These are phyloP conservation scores for Barbus barbus DNA, from an alignment of 2,113 vertebrate species.

Conservation along the genomic window DNA sequence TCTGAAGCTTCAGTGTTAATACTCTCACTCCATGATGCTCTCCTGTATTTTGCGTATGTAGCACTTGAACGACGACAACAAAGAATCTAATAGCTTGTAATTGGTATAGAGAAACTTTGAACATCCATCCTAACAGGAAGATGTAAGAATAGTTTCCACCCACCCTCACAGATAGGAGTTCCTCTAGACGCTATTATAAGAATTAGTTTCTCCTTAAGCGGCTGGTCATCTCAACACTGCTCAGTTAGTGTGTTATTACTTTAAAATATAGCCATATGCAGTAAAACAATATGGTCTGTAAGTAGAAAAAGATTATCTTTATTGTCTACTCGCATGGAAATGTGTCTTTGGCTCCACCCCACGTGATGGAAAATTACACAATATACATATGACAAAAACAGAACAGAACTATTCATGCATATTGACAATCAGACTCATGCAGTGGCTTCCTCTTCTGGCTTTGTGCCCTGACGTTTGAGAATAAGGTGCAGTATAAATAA, in stretches of 20 bases:
- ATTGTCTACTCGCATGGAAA: background rate
- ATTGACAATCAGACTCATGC: background rate
- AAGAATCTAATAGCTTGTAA: constrained; percentile 14
- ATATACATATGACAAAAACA: background rate
- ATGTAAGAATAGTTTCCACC: constrained; percentile 54
- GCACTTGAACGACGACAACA: background rate
- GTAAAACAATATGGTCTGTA: background rate
- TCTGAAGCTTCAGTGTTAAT: background rate
- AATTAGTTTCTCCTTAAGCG: background rate
- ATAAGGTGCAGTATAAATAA: background rate
- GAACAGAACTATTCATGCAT: background rate
- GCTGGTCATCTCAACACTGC: background rate
- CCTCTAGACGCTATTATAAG: constrained; percentile 37
- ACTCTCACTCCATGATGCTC: background rate
- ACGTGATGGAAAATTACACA: background rate
- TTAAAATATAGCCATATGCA: background rate
- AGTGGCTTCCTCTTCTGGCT: background rate
- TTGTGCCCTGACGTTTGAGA: background rate
- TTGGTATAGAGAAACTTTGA: constrained; percentile 52
- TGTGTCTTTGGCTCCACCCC: background rate
- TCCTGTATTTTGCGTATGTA: background rate
- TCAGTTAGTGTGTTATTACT: background rate
- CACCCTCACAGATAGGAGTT: constrained; percentile 31
- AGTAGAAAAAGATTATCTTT: background rate
- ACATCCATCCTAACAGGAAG: constrained; percentile 49